Evolutionary conservation across 2,888 invertebrate species (phyloP).

Genomic region (Yponomeuta malinellus): DNA sequence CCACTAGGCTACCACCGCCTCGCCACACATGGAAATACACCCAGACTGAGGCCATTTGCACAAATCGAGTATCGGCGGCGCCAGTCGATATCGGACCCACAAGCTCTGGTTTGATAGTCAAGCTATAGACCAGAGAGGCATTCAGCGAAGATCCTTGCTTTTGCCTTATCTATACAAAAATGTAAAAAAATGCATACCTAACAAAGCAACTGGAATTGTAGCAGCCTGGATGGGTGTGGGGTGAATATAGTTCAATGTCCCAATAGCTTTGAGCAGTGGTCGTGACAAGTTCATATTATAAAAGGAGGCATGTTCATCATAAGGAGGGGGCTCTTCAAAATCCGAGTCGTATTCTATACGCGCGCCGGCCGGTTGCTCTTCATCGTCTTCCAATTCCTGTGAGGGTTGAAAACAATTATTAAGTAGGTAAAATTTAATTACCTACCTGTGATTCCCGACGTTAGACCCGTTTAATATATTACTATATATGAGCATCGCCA

Average conservation of each 20-base stretch:
- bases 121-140: no score
- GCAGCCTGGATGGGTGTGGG: slow-evolving; percentile 98
- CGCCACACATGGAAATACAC: no score
- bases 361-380: slow-evolving; percentile 45
- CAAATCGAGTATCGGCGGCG: no score
- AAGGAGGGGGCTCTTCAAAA: slow-evolving; percentile 80
- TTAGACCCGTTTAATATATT: no score
- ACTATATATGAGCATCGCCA: no score
- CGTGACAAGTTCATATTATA: slow-evolving; percentile 98
- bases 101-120: no score
- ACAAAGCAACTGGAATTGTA: slow-evolving; percentile 94
- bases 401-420: neutral
- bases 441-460: no score
- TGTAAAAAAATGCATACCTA: slow-evolving; percentile 63
- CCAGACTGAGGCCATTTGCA: no score
- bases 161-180: neutral
- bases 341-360: slow-evolving; percentile 60
- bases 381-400: slow-evolving; percentile 69
- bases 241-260: slow-evolving; percentile 90
- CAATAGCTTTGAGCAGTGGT: slow-evolving; percentile 93
- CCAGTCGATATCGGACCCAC: no score
- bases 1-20: no score
- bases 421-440: neutral
- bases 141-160: no score
- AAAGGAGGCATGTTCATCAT: slow-evolving; percentile 82